phyloP scores from a whole-genome alignment of 2,888 invertebrate species.

The Ophion obscuratus region DNA sequence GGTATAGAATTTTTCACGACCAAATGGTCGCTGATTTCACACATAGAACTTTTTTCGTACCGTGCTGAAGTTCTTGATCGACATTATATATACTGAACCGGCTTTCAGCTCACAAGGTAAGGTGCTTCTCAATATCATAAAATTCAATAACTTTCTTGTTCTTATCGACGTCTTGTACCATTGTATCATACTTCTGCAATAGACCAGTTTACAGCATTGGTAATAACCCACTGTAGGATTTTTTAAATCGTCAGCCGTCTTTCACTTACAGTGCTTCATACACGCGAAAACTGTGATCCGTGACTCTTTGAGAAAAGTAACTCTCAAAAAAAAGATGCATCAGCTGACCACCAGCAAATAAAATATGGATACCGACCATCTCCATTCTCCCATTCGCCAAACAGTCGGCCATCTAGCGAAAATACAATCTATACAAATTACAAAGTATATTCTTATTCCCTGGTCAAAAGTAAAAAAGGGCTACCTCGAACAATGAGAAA shows the following conservation, averaged over 20 bases:
- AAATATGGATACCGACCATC: not conserved
- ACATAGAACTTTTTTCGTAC: not conserved
- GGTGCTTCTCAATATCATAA: not conserved
- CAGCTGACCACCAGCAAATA: not conserved
- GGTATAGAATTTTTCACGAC: not conserved
- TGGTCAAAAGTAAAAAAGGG: not conserved
- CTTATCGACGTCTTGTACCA: conserved; percentile 13
- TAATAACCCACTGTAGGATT: not conserved
- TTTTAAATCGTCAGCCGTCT: not conserved
- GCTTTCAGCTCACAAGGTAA: not conserved
- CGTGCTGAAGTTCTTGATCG: not conserved
- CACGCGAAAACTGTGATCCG: conserved; percentile 24
- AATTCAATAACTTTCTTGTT: not conserved
- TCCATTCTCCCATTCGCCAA: not conserved
- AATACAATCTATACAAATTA: not conserved
- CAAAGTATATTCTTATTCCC: not conserved
- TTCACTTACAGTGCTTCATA: conserved; percentile 8
- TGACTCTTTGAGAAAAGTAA: not conserved
- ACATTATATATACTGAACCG: not conserved
- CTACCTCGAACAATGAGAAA: conserved; percentile 44
- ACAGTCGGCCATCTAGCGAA: not conserved
- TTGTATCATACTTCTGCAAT: not conserved
- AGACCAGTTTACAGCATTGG: not conserved
- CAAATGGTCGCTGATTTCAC: not conserved
- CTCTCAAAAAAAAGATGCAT: not conserved